phyloP scores from a whole-genome alignment of 2,113 vertebrate genomes.

The Hystrix brachyura region DNA sequence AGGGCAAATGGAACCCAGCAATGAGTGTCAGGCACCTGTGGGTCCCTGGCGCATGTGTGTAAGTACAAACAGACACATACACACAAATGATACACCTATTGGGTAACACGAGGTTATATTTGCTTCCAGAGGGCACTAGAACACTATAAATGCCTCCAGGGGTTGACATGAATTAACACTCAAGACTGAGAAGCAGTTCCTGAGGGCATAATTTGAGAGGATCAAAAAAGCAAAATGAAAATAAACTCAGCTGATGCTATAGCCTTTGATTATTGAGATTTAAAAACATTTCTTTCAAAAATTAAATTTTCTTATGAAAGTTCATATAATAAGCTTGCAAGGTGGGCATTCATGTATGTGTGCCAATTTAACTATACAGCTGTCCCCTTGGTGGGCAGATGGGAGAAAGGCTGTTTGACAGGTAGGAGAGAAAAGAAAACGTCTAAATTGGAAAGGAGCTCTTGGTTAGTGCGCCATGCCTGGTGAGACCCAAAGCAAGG shows the following conservation, averaged over 20 bases:
- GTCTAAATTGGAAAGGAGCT: neutral
- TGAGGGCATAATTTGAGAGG: neutral
- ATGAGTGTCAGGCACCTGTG: neutral
- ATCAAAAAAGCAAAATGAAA: neutral
- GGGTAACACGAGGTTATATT: neutral
- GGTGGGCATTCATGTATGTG: neutral
- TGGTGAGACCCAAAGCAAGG: neutral
- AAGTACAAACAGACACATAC: neutral
- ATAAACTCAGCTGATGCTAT: neutral
- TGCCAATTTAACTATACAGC: neutral
- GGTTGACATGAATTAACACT: neutral
- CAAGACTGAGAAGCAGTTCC: neutral
- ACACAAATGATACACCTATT: neutral
- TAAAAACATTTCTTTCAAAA: neutral
- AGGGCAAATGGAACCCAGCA: too few species aligned
- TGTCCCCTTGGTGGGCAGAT: neutral
- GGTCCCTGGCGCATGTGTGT: neutral
- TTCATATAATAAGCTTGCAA: neutral
- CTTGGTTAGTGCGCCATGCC: neutral
- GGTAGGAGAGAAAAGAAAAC: neutral
- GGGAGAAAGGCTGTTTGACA: neutral
- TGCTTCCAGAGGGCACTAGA: slow-evolving; percentile 47
- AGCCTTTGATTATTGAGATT: neutral
- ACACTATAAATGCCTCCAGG: neutral
- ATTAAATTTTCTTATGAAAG: neutral